Evolutionary conservation across 2,888 invertebrate species (phyloP).

Genomic region (Heliconius erato): DNA sequence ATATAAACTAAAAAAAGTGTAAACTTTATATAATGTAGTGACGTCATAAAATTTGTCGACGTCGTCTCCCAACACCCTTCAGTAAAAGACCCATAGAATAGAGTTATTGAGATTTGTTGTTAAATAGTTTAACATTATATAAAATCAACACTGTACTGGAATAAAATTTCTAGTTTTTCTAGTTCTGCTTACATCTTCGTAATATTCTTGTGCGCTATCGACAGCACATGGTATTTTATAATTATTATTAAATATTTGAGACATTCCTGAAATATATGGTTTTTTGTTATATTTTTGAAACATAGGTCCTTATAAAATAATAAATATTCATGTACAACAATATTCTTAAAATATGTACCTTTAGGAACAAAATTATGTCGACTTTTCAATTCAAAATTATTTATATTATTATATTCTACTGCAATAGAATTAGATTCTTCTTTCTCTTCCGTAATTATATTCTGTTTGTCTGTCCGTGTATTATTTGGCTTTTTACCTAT

Average conservation of each 20-base stretch:
- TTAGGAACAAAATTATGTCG: slow-evolving; percentile 85
- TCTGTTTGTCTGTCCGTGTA: neutral
- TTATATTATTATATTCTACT: slow-evolving; percentile 49
- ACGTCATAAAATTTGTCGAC: neutral
- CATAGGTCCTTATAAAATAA: neutral
- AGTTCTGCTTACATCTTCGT: slow-evolving; percentile 65
- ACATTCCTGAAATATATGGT: slow-evolving; percentile 68
- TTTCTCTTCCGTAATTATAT: neutral
- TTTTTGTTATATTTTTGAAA: neutral
- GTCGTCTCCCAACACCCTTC: too few species aligned
- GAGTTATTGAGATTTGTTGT: neutral
- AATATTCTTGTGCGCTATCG: slow-evolving; percentile 66
- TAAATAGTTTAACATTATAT: neutral
- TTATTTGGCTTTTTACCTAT: neutral
- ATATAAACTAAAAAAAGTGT: too few species aligned
- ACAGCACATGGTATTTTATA: slow-evolving; percentile 58
- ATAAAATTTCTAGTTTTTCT: neutral
- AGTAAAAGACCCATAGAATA: too few species aligned
- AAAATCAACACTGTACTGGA: neutral
- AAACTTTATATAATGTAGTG: neutral
- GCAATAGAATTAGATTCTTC: neutral
- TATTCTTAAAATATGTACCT: slow-evolving; percentile 71
- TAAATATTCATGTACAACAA: neutral
- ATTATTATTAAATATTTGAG: slow-evolving; percentile 79
- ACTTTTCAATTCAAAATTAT: slow-evolving; percentile 70